Base-by-base conservation (phyloP, 2,113 vertebrate species). In the Bubo scandiacus region DNA sequence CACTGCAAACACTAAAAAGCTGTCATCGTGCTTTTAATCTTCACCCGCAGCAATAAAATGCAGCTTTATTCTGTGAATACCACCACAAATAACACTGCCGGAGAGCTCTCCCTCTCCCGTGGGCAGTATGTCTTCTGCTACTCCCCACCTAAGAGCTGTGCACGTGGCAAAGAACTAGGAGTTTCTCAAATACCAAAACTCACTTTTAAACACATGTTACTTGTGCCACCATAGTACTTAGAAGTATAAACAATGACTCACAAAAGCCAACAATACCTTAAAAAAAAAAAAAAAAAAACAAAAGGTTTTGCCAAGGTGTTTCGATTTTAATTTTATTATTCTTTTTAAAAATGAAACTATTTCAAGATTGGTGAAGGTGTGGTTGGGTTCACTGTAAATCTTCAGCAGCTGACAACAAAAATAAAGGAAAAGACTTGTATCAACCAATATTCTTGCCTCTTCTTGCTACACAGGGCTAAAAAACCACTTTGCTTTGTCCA, bases 401-500 rank as follows among this genome's bases (percentile, higher is more conserved):
- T 74, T 66, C 4, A 81, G 70, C 43, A 61, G 54, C 22, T 87
- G n/a, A 61, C 36, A 87, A 72, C 12, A 73, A 75, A 88, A 90
- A 58, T 3, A 68, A 5, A 72, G 72, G 82, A 67, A 90, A 89
- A 75, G 22, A 62, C 16, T 94, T 34, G 4, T 61, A 81, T 49
- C 32, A 47, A 61, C 20, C 32, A 65, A 82, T 91, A 68, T 45
- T 86, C 77, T 81, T 57, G 57, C 14, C 61, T 59, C 12, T 68
- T 77, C 51, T 94, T 73, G 42, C 75, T 67, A 73, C n/a, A 45
- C 5, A 75, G 19, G 40, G 15, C 71, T 95, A 51, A 86, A 94
- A 92, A 63, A 7, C 6, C 70, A 81, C 72, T 94, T 91, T 61
- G 47, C 80, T 96, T 95, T 96, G 94, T 93, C 65, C 27, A 61